Evolutionary conservation across 2,888 invertebrate genomes (phyloP), one percentile per base, ranked within the genome.

Genomic region (Leucoptera coffeella): DNA sequence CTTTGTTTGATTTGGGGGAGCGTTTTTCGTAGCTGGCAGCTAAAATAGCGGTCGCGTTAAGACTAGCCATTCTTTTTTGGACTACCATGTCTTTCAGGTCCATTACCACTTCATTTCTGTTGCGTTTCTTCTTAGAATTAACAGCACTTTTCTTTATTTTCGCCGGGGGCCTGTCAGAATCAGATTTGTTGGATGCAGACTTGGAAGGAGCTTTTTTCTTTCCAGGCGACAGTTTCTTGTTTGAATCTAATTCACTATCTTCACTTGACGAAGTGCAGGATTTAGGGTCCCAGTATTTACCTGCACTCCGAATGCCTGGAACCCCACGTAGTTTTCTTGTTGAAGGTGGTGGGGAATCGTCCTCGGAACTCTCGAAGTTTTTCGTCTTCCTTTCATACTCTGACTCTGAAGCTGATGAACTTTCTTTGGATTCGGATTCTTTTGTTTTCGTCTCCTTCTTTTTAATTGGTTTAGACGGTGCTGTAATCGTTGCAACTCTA

Each of bases 41-140:
- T 36, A 92, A 72, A 42, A 92, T 91, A 12, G 92, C 92, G 17
- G 86, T 84, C 9, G 92, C 92, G 52, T 92, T 92, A 15, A 92
- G 62, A 47, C 89, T 89, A 12, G 92, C 92, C 90, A 92, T 90
- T 15, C 92, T 77, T 49, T 91, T 92, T 38, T 85, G 77, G 10
- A 90, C 89, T 4, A 90, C 82, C 79, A 89, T 87, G 38, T 89
- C 89, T 42, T 86, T 86, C 25, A 89, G 65, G 43, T 88, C 88
- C 84, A 85, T 85, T 14, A 80, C 74, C 21, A 78, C 57, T 48
- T 81, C 80, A 29, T 71, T 73, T 36, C 76, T 61, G 33, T 74
- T 77, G n/a, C 75, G 59, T 36, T 73, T 67, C 41, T 75, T 74
- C 40, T 74, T 74, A 2, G 65, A 52, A 3, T 60, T 59, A 5